Evolutionary conservation across 92 coral and sea anemone species (phyloP).

Genomic region (Ricordea florida): DNA sequence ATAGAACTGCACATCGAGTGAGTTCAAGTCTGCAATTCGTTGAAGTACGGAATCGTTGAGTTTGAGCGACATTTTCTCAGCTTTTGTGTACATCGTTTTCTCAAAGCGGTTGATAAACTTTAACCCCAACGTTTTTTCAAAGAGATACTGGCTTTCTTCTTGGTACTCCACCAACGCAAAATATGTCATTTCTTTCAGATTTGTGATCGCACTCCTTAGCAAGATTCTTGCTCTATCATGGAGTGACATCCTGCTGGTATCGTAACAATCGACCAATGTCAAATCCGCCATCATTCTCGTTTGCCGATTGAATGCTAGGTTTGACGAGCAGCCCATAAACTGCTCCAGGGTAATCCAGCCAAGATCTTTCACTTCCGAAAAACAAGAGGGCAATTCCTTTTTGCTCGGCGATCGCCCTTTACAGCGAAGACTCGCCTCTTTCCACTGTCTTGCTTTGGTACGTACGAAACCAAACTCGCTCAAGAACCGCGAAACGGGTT

Average conservation of each 20-base stretch:
- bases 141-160: conserved; percentile 85
- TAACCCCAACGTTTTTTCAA: conserved; percentile 87
- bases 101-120: conserved; percentile 64
- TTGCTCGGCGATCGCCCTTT: conserved; percentile 70
- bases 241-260: conserved; percentile 38
- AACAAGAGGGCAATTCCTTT: conserved; percentile 83
- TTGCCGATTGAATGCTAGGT: conserved; percentile 94
- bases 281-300: conserved; percentile 91
- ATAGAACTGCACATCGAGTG: conserved; percentile 77
- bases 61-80: conserved; percentile 49
- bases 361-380: conserved; percentile 54
- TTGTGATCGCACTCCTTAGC: conserved; percentile 76
- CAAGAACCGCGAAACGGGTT: conserved; percentile 82
- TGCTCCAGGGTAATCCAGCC: conserved; percentile 59
- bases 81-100: conserved; percentile 63
- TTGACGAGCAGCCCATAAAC: conserved; percentile 76
- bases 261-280: conserved; percentile 79
- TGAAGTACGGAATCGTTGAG: neutral
- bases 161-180: conserved; percentile 95
- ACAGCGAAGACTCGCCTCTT: conserved; percentile 63
- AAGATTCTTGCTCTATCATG: conserved; percentile 58
- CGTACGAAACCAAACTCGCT: conserved; percentile 85
- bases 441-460: conserved; percentile 75
- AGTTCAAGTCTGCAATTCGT: conserved; percentile 53
- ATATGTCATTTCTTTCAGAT: conserved; percentile 80